Evolutionary conservation across 2,797 vertebrate genomes (phyloP).

Genomic region (Sphenodon punctatus): DNA sequence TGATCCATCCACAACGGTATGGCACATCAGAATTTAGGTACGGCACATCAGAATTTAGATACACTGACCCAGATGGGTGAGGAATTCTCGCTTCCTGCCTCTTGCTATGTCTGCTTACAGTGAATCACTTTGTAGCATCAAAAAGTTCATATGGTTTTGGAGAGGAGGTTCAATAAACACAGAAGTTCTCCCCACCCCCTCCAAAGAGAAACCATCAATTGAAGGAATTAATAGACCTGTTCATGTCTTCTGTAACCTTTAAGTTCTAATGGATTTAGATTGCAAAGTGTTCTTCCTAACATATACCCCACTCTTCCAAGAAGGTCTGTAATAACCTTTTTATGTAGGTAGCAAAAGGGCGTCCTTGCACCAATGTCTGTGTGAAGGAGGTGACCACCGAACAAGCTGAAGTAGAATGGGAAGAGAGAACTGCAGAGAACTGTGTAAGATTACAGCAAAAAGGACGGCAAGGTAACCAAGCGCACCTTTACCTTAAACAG

Average conservation of each 20-base stretch:
- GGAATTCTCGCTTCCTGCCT: accelerated
- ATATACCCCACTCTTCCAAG: no score
- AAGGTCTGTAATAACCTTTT: no score
- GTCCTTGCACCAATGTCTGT: accelerated
- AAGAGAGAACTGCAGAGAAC: not conserved
- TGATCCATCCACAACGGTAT: not conserved
- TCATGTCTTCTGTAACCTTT: no score
- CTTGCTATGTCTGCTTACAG: not conserved
- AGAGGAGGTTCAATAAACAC: no score
- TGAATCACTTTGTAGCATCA: not conserved
- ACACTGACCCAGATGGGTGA: not conserved
- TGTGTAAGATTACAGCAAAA: not conserved
- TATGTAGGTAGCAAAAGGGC: accelerated
- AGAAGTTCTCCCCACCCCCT: no score
- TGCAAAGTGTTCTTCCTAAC: no score
- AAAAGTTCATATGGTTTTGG: no score
- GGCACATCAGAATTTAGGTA: not conserved
- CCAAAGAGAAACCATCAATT: no score
- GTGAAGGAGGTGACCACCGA: accelerated
- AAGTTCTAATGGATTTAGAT: no score
- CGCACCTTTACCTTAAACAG: not conserved
- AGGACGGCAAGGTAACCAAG: not conserved
- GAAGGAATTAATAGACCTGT: no score
- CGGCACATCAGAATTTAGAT: no score
- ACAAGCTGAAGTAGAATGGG: not conserved